Conservation (phyloP, 2,888 invertebrate species). For the Apodemia zela region DNA sequence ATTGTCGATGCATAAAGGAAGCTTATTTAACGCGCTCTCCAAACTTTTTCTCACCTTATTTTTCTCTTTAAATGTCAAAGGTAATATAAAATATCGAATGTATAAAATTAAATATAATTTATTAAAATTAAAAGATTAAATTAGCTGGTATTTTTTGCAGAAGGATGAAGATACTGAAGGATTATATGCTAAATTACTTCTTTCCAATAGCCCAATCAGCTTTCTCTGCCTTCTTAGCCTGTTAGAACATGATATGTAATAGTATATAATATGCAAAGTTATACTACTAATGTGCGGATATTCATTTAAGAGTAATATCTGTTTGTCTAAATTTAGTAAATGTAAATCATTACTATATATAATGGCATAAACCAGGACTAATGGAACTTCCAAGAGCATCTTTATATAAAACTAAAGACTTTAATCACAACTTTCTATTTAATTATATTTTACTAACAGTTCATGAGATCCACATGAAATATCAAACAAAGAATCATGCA, state of each 20-base stretch:
- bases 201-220: conserved; percentile 85
- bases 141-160: conserved; percentile 41
- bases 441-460: no score
- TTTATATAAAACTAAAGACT: no score
- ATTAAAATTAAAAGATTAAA: conserved; percentile 55
- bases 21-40: conserved; percentile 49
- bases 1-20: conserved; percentile 35
- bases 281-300: not conserved
- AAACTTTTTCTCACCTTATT: conserved; percentile 64
- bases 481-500: no score
- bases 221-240: conserved; percentile 89
- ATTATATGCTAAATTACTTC: conserved; percentile 65
- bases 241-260: conserved; percentile 68
- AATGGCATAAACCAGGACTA: not conserved
- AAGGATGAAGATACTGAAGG: conserved; percentile 38
- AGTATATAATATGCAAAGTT: not conserved
- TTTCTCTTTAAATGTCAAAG: conserved; percentile 36
- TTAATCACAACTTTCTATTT: no score
- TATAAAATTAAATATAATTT: conserved; percentile 51
- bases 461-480: no score
- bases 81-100: conserved; percentile 43
- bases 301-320: not conserved
- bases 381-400: no score
- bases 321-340: not conserved
- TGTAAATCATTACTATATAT: not conserved